phyloP scores from a whole-genome alignment of 2,797 vertebrate genomes.

The Picus viridis region DNA sequence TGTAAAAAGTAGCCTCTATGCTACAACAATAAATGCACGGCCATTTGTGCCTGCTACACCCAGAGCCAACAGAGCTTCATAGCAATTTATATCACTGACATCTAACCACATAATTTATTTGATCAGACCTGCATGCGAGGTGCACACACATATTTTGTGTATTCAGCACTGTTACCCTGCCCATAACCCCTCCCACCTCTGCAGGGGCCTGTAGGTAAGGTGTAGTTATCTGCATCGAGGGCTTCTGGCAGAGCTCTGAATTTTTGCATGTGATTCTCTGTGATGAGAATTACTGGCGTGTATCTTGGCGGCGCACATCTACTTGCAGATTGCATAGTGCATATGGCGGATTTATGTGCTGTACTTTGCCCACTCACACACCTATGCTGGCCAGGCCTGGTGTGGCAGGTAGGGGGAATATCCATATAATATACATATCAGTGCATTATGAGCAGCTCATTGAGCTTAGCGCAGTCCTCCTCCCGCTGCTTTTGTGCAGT shows the following conservation, averaged over 20 bases:
- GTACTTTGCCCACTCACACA: not conserved
- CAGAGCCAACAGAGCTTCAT: not conserved
- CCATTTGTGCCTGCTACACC: not conserved
- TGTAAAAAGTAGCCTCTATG: accelerated
- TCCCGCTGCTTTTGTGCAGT: conserved; percentile 38
- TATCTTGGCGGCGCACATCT: not conserved
- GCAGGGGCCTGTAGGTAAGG: not conserved
- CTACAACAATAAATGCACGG: accelerated
- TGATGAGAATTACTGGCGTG: not conserved
- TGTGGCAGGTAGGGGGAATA: not conserved
- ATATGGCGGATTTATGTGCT: not conserved
- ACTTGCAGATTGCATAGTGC: accelerated
- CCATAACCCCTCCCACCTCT: not conserved
- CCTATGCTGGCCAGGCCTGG: not conserved
- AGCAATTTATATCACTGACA: accelerated
- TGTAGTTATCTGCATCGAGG: accelerated
- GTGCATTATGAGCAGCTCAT: conserved; percentile 39
- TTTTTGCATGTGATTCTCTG: not conserved
- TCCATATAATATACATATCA: conserved; percentile 56
- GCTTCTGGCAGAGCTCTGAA: not conserved
- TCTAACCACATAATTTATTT: not conserved
- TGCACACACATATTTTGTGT: accelerated
- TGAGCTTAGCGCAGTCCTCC: not conserved
- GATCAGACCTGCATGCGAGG: not conserved
- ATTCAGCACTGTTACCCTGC: accelerated